Conservation (phyloP, 1,140 invertebrate genomes). For the Augochlora pura region DNA sequence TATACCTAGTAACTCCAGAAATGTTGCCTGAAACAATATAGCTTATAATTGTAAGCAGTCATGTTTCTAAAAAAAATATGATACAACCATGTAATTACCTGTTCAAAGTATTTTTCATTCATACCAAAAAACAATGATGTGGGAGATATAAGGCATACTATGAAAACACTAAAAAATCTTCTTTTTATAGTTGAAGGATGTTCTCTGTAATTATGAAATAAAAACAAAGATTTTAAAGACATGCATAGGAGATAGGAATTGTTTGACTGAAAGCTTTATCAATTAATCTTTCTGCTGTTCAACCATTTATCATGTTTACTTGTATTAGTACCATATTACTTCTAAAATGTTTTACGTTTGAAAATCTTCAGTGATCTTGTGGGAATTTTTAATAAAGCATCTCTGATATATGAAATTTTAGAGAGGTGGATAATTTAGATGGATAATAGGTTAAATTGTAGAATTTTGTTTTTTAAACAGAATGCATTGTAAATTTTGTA, state of each 20-base stretch:
- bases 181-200: conserved; percentile 94
- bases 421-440: neutral
- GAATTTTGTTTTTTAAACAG: neutral
- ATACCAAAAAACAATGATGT: conserved; percentile 87
- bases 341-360: no score
- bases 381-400: no score
- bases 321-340: no score
- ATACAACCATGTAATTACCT: conserved; percentile 73
- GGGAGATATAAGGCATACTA: conserved; percentile 90
- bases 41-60: neutral
- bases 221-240: neutral
- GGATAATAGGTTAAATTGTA: neutral
- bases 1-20: conserved; percentile 89
- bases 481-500: neutral
- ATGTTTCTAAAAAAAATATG: neutral
- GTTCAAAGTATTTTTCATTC: conserved; percentile 82
- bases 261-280: neutral
- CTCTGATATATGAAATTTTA: no score
- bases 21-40: conserved; percentile 78
- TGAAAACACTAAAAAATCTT: conserved; percentile 91
- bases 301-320: no score
- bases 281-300: neutral
- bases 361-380: no score
- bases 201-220: conserved; percentile 83
- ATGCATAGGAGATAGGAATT: neutral